Conservation (phyloP, 2,797 vertebrate species). For the Crocidura indochinensis region DNA sequence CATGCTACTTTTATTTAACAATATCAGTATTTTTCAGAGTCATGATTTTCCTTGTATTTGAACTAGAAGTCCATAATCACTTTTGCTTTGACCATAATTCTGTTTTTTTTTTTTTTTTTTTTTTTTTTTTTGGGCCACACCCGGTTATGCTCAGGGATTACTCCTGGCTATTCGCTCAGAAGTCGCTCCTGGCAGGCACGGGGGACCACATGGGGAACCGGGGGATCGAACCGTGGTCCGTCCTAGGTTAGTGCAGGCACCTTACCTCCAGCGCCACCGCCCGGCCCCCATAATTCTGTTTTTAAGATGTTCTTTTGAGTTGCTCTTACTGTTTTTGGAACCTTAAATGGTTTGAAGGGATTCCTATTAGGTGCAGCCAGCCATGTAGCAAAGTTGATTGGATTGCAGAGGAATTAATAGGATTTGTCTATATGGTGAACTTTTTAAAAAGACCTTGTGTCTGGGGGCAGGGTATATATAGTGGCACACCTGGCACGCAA, state of each 20-base stretch:
- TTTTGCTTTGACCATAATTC: constrained; percentile 44
- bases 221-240: no score
- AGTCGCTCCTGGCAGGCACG: no score
- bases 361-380: constrained; percentile 55
- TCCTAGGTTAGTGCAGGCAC: no score
- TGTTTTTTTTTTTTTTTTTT: no score
- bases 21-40: constrained; percentile 65
- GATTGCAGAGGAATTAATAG: constrained; percentile 38
- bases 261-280: no score
- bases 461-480: not conserved
- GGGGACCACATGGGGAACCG: no score
- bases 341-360: constrained; percentile 54
- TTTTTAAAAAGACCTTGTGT: constrained; percentile 11
- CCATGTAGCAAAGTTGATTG: constrained; percentile 25
- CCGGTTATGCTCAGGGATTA: no score
- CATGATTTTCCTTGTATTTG: constrained; percentile 40
- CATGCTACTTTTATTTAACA: constrained; percentile 54
- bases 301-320: constrained; percentile 70
- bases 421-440: constrained; percentile 10
- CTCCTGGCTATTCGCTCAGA: no score
- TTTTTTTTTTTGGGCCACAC: no score
- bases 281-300: not conserved
- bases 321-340: constrained; percentile 65
- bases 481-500: no score
- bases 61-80: constrained; percentile 37